Conservation (phyloP, 2,113 vertebrate genomes). For the Eira barbara region DNA sequence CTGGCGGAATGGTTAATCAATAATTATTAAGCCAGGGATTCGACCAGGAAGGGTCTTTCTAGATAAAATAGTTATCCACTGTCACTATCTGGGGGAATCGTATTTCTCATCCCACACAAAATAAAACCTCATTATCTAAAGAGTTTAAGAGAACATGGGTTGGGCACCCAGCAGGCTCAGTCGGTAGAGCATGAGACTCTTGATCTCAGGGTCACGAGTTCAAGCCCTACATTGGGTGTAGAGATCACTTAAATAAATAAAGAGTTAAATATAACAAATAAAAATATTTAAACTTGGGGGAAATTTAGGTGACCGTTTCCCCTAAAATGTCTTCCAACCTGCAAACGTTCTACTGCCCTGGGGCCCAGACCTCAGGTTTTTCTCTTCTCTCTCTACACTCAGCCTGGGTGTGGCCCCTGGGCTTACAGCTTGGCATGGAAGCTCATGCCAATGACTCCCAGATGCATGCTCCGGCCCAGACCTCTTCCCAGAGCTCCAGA, state of each 20-base stretch:
- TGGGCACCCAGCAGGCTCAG: not conserved
- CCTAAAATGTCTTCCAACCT: not conserved
- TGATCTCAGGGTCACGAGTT: not conserved
- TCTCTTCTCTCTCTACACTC: not conserved
- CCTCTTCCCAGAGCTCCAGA: not conserved
- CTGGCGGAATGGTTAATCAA: not conserved
- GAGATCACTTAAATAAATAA: not conserved
- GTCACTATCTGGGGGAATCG: not conserved
- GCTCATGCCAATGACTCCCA: not conserved
- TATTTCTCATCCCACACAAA: not conserved
- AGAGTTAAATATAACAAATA: not conserved
- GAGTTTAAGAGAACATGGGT: not conserved
- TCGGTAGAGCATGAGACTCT: not conserved
- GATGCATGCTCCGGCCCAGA: not conserved
- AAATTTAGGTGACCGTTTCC: not conserved
- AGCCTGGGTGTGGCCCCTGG: not conserved
- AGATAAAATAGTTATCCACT: not conserved
- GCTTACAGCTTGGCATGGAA: not conserved
- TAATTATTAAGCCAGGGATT: not conserved
- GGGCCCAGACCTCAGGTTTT: not conserved
- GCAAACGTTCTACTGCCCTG: not conserved
- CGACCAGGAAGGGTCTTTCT: not conserved
- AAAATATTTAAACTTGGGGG: not conserved
- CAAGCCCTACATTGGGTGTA: not conserved
- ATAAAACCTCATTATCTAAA: not conserved